phyloP scores from a whole-genome alignment of 64 coral and sea anemone species.

The Porites australiensis region DNA sequence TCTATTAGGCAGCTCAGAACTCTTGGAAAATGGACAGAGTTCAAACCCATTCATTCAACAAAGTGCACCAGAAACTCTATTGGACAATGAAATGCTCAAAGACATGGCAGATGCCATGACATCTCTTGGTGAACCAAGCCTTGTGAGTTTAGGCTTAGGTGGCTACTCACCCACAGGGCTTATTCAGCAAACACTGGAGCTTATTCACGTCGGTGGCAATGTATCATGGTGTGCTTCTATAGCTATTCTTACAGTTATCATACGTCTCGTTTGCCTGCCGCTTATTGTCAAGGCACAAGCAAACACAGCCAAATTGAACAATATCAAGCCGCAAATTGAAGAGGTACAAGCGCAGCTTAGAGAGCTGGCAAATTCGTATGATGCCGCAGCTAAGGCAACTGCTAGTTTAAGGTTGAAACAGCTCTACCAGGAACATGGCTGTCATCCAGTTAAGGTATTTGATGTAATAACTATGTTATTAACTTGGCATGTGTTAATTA shows the following conservation, averaged over 20 bases:
- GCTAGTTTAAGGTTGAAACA: slow-evolving; percentile 70
- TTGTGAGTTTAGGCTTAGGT: slow-evolving; percentile 87
- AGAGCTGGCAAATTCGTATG: slow-evolving; percentile 83
- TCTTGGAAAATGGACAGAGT: neutral
- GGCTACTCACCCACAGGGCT: slow-evolving; percentile 78
- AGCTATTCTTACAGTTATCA: slow-evolving; percentile 74
- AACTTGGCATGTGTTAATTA: too few species aligned
- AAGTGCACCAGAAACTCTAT: neutral
- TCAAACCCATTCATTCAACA: slow-evolving; percentile 77
- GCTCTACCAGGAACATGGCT: slow-evolving; percentile 87
- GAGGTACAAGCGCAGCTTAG: slow-evolving; percentile 79
- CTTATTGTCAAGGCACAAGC: slow-evolving; percentile 87
- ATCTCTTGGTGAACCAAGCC: slow-evolving; percentile 74
- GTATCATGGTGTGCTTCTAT: slow-evolving; percentile 94
- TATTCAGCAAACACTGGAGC: slow-evolving; percentile 87
- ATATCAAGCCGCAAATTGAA: slow-evolving; percentile 87
- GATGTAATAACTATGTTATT: neutral
- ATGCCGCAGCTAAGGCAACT: slow-evolving; percentile 72
- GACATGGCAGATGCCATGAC: slow-evolving; percentile 55
- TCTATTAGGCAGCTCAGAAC: neutral
- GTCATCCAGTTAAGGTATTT: slow-evolving; percentile 93
- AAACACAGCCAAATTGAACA: slow-evolving; percentile 94
- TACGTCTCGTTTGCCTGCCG: slow-evolving; percentile 83
- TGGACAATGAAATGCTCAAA: slow-evolving; percentile 60
- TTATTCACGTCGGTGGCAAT: slow-evolving; percentile 71